These are phyloP conservation scores for Rhabdornis inornatus DNA, from an alignment of 2,113 vertebrate species.

Conservation along the genomic window DNA sequence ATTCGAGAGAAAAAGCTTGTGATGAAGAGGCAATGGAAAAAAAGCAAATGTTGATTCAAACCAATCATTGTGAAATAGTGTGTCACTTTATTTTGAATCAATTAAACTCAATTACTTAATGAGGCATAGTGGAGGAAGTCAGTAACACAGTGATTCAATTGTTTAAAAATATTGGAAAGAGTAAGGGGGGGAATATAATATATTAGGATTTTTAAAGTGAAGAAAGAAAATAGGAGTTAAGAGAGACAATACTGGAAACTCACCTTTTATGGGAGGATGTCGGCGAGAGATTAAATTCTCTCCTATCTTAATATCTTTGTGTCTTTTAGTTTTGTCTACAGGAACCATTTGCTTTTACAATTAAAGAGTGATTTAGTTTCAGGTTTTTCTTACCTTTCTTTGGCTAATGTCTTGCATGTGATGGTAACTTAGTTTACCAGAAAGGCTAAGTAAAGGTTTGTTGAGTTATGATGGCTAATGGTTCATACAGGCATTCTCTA, in stretches of 20 bases:
- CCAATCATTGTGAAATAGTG: slow-evolving; percentile 31
- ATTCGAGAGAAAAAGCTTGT: neutral
- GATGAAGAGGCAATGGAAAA: neutral
- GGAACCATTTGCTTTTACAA: neutral
- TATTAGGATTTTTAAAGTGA: neutral
- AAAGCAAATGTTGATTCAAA: slow-evolving; percentile 48
- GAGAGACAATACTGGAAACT: neutral
- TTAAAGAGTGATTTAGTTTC: slow-evolving; percentile 6
- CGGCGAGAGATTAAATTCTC: neutral
- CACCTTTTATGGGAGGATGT: neutral
- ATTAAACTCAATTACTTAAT: slow-evolving; percentile 57
- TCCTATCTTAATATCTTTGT: neutral
- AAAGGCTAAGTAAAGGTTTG: neutral
- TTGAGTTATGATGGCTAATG: neutral
- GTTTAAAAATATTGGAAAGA: slow-evolving; percentile 40
- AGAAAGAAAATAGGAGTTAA: neutral
- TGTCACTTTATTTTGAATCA: slow-evolving; percentile 58
- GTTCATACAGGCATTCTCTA: neutral
- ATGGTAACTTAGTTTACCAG: neutral
- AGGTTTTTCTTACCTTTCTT: neutral
- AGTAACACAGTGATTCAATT: neutral
- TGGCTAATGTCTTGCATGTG: neutral
- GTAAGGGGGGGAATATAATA: neutral
- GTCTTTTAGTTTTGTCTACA: neutral
- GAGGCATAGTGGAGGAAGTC: slow-evolving; percentile 15